These are phyloP conservation scores for Petrocephalus microphthalmus DNA, from an alignment of 2,113 vertebrate genomes.

Conservation along the genomic window DNA sequence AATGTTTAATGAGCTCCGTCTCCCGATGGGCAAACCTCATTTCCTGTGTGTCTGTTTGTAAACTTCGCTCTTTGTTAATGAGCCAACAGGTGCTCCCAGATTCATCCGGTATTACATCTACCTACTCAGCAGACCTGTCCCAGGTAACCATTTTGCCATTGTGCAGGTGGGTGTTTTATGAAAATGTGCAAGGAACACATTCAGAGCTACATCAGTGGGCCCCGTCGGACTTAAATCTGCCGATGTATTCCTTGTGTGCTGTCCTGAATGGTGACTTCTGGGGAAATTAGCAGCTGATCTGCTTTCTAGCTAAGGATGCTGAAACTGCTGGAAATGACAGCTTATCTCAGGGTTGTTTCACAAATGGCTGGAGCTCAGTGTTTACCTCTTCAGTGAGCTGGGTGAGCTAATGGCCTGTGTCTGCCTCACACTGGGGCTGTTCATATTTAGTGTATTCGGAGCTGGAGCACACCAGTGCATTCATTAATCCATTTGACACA, in stretches of 20 bases:
- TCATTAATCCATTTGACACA: background rate
- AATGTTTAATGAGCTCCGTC: slow-evolving; percentile 35
- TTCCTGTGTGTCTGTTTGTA: slow-evolving; percentile 9
- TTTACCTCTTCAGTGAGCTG: background rate
- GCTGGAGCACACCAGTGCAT: background rate
- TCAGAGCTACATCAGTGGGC: background rate
- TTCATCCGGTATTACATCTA: background rate
- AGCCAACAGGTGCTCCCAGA: slow-evolving; percentile 1
- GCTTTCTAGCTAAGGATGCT: background rate
- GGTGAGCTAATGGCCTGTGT: background rate
- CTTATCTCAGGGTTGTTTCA: background rate
- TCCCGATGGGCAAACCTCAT: slow-evolving; percentile 21
- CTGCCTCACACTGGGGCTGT: background rate
- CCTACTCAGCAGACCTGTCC: background rate
- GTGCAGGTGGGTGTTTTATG: background rate
- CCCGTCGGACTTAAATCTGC: background rate
- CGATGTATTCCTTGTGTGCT: background rate
- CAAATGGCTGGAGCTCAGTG: background rate
- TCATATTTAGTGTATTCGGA: background rate
- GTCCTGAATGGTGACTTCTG: background rate
- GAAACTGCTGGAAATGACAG: background rate
- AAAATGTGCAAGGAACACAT: too few species aligned
- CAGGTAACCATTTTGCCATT: background rate
- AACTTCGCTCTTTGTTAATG: slow-evolving; percentile 1
- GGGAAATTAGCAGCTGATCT: background rate